Evolutionary conservation across 2,888 invertebrate species (phyloP).

Genomic region (Laothoe populi): DNA sequence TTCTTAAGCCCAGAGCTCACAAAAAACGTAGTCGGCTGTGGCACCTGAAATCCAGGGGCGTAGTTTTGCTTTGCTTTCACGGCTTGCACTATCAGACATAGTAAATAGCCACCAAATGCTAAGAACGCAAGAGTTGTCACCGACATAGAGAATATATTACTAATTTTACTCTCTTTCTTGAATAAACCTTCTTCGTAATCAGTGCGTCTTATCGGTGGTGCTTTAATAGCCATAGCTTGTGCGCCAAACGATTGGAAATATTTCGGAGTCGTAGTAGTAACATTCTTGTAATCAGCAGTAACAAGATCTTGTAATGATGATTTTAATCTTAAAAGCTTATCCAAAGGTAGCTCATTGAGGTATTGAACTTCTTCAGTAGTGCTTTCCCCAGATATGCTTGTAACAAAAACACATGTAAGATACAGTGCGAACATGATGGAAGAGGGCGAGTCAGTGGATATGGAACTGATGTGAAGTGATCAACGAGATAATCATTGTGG

Average conservation of each 20-base stretch:
- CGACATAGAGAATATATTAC: constrained; percentile 90
- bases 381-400: constrained; percentile 48
- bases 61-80: constrained; percentile 86
- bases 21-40: constrained; percentile 65
- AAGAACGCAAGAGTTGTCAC: constrained; percentile 92
- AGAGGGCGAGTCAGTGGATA: constrained; percentile 45
- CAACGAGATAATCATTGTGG: constrained; percentile 57
- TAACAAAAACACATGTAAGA: constrained; percentile 42
- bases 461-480: constrained; percentile 48
- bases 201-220: constrained; percentile 63
- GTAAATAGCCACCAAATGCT: constrained; percentile 93
- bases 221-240: constrained; percentile 72
- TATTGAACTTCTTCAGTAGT: constrained; percentile 73
- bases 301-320: constrained; percentile 68
- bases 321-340: constrained; percentile 87
- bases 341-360: constrained; percentile 88
- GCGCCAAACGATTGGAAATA: constrained; percentile 67
- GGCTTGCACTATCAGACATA: constrained; percentile 91
- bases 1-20: constrained; percentile 75
- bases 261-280: constrained; percentile 52
- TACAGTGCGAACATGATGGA: constrained; percentile 54
- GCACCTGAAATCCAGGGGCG: constrained; percentile 51
- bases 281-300: constrained; percentile 56
- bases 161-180: constrained; percentile 86
- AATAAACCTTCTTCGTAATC: constrained; percentile 78